Evolutionary conservation across 2,797 vertebrate species (phyloP).

Genomic region (Premnoplex brunnescens): DNA sequence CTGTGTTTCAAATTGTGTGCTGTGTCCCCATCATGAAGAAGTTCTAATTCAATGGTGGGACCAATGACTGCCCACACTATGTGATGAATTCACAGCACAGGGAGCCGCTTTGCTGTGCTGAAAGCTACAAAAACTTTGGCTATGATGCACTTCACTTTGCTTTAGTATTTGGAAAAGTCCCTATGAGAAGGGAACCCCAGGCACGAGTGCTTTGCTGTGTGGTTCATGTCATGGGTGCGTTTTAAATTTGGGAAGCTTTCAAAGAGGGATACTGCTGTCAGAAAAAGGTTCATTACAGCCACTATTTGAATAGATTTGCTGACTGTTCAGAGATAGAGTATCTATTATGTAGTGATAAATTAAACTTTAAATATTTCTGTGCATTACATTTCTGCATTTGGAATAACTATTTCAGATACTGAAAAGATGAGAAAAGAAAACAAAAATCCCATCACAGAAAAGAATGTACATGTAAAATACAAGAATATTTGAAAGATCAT

Average conservation of each 20-base stretch:
- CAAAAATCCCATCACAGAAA: background rate
- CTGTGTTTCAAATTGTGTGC: background rate
- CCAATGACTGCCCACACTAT: background rate
- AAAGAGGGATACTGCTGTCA: background rate
- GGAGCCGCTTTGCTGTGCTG: background rate
- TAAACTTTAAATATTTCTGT: background rate
- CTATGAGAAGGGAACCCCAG: background rate
- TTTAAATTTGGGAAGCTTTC: background rate
- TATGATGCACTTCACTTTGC: background rate
- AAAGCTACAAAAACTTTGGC: background rate
- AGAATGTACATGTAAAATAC: background rate
- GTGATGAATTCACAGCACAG: background rate
- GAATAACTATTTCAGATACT: background rate
- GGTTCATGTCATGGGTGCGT: background rate
- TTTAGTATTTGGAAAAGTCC: background rate
- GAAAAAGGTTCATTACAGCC: background rate
- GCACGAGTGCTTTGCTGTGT: background rate
- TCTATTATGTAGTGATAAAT: background rate
- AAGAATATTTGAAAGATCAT: background rate
- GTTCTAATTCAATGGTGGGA: background rate
- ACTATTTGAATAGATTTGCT: background rate
- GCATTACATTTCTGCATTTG: background rate
- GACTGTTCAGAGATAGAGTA: background rate
- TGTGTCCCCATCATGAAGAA: background rate
- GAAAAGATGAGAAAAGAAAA: background rate